phyloP scores from a whole-genome alignment of 53 echinoderm and acorn worm genomes.

The Apostichopus leukothele region DNA sequence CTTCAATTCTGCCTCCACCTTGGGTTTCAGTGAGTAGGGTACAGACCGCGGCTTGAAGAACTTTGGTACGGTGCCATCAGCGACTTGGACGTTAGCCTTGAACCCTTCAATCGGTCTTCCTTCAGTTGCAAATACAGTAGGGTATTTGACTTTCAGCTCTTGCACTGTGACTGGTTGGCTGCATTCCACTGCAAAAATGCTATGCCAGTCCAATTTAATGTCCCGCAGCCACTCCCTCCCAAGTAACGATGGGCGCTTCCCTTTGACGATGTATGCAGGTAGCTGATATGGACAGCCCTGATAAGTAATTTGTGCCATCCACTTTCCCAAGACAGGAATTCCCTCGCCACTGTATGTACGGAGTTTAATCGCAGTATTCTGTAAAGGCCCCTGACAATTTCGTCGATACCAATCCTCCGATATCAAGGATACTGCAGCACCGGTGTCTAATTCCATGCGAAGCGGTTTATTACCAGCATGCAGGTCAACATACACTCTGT shows the following conservation, averaged over 20 bases:
- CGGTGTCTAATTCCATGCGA: constrained; percentile 42
- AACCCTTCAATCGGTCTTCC: constrained; percentile 42
- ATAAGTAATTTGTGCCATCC: constrained; percentile 16
- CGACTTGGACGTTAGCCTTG: constrained; percentile 45
- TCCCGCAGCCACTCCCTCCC: constrained; percentile 26
- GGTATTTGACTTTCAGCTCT: background rate
- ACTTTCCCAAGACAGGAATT: constrained; percentile 36
- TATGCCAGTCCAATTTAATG: constrained; percentile 42
- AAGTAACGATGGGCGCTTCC: constrained; percentile 27
- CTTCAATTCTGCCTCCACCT: constrained; percentile 53
- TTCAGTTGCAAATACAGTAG: constrained; percentile 46
- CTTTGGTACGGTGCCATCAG: constrained; percentile 35
- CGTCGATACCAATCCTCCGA: constrained; percentile 25
- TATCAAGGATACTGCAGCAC: constrained; percentile 17
- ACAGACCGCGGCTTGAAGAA: constrained; percentile 52
- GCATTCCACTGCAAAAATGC: constrained; percentile 16
- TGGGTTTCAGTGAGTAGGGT: constrained; percentile 52
- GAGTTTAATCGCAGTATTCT: background rate
- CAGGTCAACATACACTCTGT: too few species aligned
- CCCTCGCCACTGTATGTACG: constrained; percentile 31
- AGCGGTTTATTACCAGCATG: background rate
- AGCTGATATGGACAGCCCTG: background rate
- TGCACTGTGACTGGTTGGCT: background rate
- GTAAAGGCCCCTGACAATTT: constrained; percentile 26
- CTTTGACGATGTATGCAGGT: background rate